Conservation (phyloP, 2,888 invertebrate genomes). For the Chromoteleia sp. region DNA sequence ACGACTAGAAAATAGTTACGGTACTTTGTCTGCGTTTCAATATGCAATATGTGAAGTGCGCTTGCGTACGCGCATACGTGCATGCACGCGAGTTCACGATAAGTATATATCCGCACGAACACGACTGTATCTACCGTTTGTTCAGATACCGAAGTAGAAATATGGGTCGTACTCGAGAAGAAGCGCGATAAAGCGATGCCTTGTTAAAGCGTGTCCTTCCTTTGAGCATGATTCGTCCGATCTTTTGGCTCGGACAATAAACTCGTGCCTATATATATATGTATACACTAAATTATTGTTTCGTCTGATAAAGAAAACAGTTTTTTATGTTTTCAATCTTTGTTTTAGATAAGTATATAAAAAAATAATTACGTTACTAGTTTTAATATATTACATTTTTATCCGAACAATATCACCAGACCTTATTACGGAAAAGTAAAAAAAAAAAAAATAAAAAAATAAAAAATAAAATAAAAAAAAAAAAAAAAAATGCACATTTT, state of each 20-base stretch:
- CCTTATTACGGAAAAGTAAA: too few species aligned
- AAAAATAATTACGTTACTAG: too few species aligned
- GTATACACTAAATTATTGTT: constrained; percentile 43
- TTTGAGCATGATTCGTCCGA: constrained; percentile 45
- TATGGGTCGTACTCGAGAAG: constrained; percentile 69
- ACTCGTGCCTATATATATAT: constrained; percentile 15
- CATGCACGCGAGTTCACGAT: constrained; percentile 67
- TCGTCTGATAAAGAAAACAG: constrained; percentile 26
- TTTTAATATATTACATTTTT: too few species aligned
- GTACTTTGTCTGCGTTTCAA: constrained; percentile 67
- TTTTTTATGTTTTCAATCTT: constrained; percentile 12
- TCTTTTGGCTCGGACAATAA: constrained; percentile 58
- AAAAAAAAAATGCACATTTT: too few species aligned
- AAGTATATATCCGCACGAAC: constrained; percentile 66
- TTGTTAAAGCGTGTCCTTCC: constrained; percentile 60
- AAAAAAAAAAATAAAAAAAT: too few species aligned
- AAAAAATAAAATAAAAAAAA: too few species aligned
- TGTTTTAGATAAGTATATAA: constrained; percentile 35
- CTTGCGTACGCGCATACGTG: constrained; percentile 68
- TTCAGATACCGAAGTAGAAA: constrained; percentile 68
- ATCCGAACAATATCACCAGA: too few species aligned
- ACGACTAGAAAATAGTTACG: constrained; percentile 68
- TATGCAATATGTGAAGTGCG: constrained; percentile 64
- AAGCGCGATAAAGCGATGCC: constrained; percentile 67
- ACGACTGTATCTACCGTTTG: constrained; percentile 69